phyloP scores from a whole-genome alignment of 2,888 invertebrate species.

The Volucella bombylans region DNA sequence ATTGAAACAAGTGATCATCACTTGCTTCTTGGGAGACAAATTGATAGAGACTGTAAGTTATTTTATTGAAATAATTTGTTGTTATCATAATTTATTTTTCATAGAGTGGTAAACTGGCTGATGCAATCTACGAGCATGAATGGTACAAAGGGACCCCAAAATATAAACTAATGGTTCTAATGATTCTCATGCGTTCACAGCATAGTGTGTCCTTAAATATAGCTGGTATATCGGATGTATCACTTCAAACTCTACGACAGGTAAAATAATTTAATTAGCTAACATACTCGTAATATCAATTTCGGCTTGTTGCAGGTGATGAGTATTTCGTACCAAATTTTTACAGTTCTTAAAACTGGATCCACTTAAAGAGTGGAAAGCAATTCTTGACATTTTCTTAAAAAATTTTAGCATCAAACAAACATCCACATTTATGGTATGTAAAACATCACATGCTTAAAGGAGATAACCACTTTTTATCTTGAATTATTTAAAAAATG shows the following conservation, averaged over 20 bases:
- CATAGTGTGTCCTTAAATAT: constrained; percentile 59
- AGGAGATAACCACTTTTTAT: no score
- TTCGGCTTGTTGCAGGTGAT: constrained; percentile 59
- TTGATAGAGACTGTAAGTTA: constrained; percentile 67
- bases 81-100: background rate
- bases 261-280: constrained; percentile 25
- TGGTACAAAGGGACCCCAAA: constrained; percentile 70
- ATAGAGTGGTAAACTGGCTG: constrained; percentile 60
- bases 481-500: no score
- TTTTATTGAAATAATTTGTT: background rate
- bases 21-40: constrained; percentile 73
- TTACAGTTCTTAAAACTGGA: constrained; percentile 68
- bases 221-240: constrained; percentile 65
- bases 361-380: background rate
- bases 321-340: constrained; percentile 72
- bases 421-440: no score
- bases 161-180: constrained; percentile 62
- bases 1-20: constrained; percentile 74
- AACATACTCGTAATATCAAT: no score
- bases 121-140: constrained; percentile 71
- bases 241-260: constrained; percentile 64
- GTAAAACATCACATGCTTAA: no score
- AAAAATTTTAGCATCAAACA: no score
- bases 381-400: no score
- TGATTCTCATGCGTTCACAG: constrained; percentile 61